Conservation (phyloP, 1,140 invertebrate genomes). For the Pseudomyrmex flavicornis region DNA sequence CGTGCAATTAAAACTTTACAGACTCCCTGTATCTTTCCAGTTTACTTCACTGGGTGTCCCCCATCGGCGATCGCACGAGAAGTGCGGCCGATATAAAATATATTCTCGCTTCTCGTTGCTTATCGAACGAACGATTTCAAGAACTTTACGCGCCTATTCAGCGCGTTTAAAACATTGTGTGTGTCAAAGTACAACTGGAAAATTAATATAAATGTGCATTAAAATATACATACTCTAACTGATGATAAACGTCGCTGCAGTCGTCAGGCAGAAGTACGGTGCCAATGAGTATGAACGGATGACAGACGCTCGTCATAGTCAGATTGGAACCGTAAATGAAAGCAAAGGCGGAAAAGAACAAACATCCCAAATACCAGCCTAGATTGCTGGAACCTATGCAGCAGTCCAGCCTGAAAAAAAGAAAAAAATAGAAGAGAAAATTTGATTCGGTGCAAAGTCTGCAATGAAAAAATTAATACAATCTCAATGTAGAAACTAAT, state of each 20-base stretch:
- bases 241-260: conserved; percentile 89
- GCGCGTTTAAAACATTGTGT: conserved; percentile 4
- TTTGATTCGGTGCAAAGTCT: not conserved
- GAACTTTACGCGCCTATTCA: not conserved
- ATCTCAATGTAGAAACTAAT: too few relatives aligned
- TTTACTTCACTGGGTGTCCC: conserved; percentile 46
- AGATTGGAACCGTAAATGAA: conserved; percentile 89
- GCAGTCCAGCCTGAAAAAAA: conserved; percentile 88
- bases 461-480: not conserved
- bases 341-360: conserved; percentile 87
- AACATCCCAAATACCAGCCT: conserved; percentile 87
- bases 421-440: not conserved
- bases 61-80: conserved; percentile 4
- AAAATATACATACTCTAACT: conserved; percentile 87
- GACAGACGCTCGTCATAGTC: conserved; percentile 90
- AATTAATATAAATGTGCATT: not conserved
- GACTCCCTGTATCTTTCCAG: conserved; percentile 68
- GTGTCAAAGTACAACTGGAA: conserved; percentile 10
- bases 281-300: conserved; percentile 88
- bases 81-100: conserved; percentile 11
- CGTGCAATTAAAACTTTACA: conserved; percentile 65
- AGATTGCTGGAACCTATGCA: conserved; percentile 89
- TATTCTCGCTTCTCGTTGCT: not conserved
- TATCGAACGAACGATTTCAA: conserved; percentile 20
- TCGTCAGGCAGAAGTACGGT: conserved; percentile 89